Evolutionary conservation across 1,140 invertebrate genomes (phyloP).

Genomic region (Drosophila varians): DNA sequence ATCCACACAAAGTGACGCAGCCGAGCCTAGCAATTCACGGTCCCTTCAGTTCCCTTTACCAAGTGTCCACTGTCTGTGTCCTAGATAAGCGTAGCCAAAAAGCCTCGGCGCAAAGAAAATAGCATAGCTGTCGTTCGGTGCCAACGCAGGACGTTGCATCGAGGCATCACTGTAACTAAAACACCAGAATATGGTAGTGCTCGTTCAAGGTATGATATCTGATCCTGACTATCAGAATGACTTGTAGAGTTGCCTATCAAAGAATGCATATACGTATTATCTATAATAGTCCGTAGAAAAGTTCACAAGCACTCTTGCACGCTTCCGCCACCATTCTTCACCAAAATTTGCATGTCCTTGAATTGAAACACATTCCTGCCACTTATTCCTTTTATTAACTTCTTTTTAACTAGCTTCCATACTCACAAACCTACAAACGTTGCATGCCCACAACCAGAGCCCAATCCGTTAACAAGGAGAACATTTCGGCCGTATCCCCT

Average conservation of each 20-base stretch:
- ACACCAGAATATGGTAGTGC: slow-evolving; percentile 46
- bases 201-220: background rate
- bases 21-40: slow-evolving; percentile 4
- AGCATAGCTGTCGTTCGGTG: slow-evolving; percentile 17
- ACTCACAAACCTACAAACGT: background rate
- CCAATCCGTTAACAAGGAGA: background rate
- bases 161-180: slow-evolving; percentile 50
- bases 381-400: background rate
- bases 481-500: background rate
- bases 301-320: slow-evolving; percentile 25
- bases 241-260: slow-evolving; percentile 31
- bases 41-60: slow-evolving; percentile 7
- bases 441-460: background rate
- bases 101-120: slow-evolving; percentile 12
- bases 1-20: slow-evolving; percentile 10
- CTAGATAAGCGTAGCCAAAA: slow-evolving; percentile 13
- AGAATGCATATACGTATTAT: slow-evolving; percentile 12
- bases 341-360: slow-evolving; percentile 18
- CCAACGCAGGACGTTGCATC: slow-evolving; percentile 5
- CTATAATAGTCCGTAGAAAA: slow-evolving; percentile 22
- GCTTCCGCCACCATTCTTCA: slow-evolving; percentile 5
- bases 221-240: slow-evolving; percentile 7
- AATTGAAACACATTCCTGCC: slow-evolving; percentile 4
- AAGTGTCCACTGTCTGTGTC: slow-evolving; percentile 24
- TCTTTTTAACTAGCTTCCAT: background rate